These are phyloP conservation scores for Neolamprologus falcicula DNA, from an alignment of 2,113 vertebrate species.

Conservation along the genomic window DNA sequence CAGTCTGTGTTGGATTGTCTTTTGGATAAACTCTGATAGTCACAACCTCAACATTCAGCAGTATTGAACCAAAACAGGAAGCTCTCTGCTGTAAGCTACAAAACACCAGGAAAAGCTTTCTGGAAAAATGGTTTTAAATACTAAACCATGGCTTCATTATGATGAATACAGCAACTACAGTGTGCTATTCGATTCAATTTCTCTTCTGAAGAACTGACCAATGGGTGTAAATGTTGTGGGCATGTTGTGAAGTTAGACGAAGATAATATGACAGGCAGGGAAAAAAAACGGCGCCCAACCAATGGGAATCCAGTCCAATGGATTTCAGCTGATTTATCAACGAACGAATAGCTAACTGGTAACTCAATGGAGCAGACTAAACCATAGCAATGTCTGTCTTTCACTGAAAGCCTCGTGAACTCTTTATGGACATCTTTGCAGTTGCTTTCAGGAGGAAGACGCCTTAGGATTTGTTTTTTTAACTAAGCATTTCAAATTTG, in stretches of 20 bases:
- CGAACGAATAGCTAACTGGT: neutral
- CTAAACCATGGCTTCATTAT: neutral
- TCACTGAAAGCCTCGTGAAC: neutral
- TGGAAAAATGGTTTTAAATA: neutral
- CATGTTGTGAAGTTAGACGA: accelerated
- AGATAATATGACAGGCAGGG: neutral
- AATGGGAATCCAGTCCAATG: accelerated
- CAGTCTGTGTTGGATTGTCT: neutral
- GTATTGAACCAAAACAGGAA: neutral
- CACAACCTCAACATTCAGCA: neutral
- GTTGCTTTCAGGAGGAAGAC: neutral
- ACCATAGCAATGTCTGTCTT: neutral
- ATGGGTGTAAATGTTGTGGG: neutral
- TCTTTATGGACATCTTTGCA: neutral
- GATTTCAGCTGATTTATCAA: neutral
- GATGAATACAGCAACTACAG: neutral
- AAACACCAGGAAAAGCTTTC: neutral
- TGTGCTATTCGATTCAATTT: accelerated
- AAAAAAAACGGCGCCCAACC: neutral
- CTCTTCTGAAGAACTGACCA: neutral
- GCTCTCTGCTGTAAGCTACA: neutral
- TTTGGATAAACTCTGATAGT: neutral
- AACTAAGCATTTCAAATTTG: neutral
- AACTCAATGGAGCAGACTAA: neutral
- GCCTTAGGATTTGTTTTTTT: accelerated